Base-by-base conservation (phyloP, 2,113 vertebrate species). In the Argyrosomus japonicus region DNA sequence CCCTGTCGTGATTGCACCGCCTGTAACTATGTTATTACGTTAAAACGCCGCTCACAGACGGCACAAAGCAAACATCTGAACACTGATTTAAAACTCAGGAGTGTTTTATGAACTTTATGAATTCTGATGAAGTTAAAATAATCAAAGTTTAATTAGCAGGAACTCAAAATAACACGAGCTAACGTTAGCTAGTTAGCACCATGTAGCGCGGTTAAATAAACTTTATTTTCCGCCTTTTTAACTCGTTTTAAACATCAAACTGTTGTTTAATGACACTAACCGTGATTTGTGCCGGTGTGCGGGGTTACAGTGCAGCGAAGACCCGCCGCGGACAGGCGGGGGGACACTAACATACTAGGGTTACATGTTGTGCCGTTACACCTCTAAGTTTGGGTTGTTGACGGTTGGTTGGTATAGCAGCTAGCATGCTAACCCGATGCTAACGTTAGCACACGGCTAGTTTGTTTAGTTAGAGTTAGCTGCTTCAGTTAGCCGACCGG, bases 31-130 rank as follows among this genome's bases (percentile, higher is more conserved):
- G 1, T 43, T 9, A 2, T 21, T 19, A 4, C 0, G 2, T 1
- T 2, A 4, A 50, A 58, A 36, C 9, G 0, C 14, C 5, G 21
- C 19, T 21, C 23, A 23, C 1, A 27, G 21, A 25, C 19, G 1
- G 12, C 4, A 45, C 6, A 3, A 8, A 0, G 2, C 11, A 1
- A 9, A 0, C 1, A 23, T 18, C 45, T n/a, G 0, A n/a, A 2
- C 4, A 8, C 0, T 15, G 1, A 1, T 2, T 4, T 7, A 4
- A 2, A n/a, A 7, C 6, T 36, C 17, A 3, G 18, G 3, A 6
- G 0, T n/a, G 3, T 19, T 11, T 8, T 13, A 5, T 23, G 3
- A 17, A 36, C 14, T 19, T 32, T 51, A 6, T 3, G 5, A 14
- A 21, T 3, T 11, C 25, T 53, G 27, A 6, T 5, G 4, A 17